Percentiles rank a stretch among this genome's conserved stretches.
Evolutionary conservation across 2,797 vertebrate species (phyloP).

Genomic region (Taeniopygia guttata): DNA sequence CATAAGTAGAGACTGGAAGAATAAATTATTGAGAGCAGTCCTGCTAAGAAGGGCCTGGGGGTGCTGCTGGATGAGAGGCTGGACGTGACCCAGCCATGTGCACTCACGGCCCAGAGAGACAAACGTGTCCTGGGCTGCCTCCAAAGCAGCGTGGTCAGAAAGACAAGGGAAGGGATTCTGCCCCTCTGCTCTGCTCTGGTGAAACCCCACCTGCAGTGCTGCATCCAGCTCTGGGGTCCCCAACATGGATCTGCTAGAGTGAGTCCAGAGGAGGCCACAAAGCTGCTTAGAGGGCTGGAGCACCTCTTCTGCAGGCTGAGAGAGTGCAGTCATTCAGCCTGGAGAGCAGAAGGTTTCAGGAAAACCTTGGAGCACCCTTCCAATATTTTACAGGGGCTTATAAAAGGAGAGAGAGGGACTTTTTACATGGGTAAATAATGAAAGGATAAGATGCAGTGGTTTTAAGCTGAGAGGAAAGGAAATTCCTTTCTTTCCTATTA

Average conservation of each 20-base stretch:
- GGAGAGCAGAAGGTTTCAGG: not conserved
- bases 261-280: not conserved
- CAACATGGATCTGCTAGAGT: not conserved
- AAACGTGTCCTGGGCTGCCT: not conserved
- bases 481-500: not conserved
- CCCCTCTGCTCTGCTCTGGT: not conserved
- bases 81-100: not conserved
- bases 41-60: rapidly evolving
- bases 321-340: not conserved
- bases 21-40: not conserved
- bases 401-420: not conserved
- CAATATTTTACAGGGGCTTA: not conserved
- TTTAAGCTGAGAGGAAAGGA: not conserved
- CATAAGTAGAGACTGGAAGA: not conserved
- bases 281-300: not conserved
- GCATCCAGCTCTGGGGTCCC: not conserved
- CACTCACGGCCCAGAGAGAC: not conserved
- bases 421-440: not conserved
- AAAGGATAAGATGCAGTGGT: not conserved
- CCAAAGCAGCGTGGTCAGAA: not conserved
- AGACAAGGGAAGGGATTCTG: not conserved
- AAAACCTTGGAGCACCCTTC: not conserved
- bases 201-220: not conserved
- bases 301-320: not conserved
- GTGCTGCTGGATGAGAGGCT: not conserved